These are phyloP conservation scores for Colistium nudipinnis DNA, from an alignment of 2,113 vertebrate species.

Conservation along the genomic window DNA sequence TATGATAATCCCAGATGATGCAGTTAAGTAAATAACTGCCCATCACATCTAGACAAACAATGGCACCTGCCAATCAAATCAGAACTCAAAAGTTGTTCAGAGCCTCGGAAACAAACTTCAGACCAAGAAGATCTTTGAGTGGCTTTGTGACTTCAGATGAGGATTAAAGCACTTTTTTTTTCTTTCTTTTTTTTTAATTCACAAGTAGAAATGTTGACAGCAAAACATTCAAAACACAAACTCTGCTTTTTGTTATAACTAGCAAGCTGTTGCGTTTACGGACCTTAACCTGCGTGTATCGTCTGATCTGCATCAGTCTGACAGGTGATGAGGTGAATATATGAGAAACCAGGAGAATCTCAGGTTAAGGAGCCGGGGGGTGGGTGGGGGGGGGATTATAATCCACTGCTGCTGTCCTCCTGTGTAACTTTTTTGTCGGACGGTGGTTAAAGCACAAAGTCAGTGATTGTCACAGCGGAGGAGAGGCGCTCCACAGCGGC, in stretches of 20 bases:
- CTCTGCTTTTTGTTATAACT: constrained; percentile 45
- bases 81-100: neutral
- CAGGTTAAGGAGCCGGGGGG: too few species aligned
- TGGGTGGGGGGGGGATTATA: constrained; percentile 1
- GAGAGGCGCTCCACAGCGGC: constrained; percentile 38
- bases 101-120: constrained; percentile 8
- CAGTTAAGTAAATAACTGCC: neutral
- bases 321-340: constrained; percentile 1
- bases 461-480: constrained; percentile 64
- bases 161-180: constrained; percentile 76
- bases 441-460: constrained; percentile 48
- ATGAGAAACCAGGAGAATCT: too few species aligned
- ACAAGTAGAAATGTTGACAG: constrained; percentile 71
- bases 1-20: neutral
- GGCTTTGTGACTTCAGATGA: constrained; percentile 46
- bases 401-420: neutral
- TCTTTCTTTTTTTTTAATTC: constrained; percentile 78
- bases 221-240: constrained; percentile 76
- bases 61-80: neutral
- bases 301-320: constrained; percentile 40
- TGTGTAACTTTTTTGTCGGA: neutral
- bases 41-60: neutral
- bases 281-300: constrained; percentile 37
- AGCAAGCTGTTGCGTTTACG: constrained; percentile 64
- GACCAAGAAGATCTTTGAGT: neutral